Evolutionary conservation across 2,797 vertebrate species (phyloP), one percentile per base, ranked within the genome.

Genomic region (Squalus acanthias): DNA sequence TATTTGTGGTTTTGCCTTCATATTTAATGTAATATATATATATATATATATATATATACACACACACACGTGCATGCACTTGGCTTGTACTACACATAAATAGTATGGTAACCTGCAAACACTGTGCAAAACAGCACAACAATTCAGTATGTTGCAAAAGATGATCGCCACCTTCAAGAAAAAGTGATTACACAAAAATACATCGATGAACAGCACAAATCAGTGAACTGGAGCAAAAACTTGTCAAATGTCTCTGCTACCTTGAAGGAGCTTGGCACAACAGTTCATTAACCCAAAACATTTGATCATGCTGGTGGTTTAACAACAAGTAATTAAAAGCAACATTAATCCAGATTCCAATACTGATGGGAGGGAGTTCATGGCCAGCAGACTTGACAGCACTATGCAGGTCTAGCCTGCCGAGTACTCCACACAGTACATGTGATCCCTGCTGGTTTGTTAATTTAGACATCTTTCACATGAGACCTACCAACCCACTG

Each of bases 391-490:
- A 88, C 13, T 57, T 88, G 20, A 88, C 85, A 88, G 22, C 13
- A 53, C 46, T 17, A 88, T 7, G 26, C 85, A 88, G 46, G 46
- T 53, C 46, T 46, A 88, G 87, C 63, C 29, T 67, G 91, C 33
- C 29, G 13, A 17, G 4, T n/a, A 39, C 15, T 65, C 13, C 33
- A 53, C 39, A 50, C 50, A 39, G 29, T 39, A 26, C 24, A 10
- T 39, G 5, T 67, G 33, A 67, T 15, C 91, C 39, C 60, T 33
- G 33, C 60, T 93, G 29, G 17, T 65, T 93, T 93, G 29, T 67
- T 93, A 67, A 65, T 93, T 93, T 93, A 93, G 29, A 7, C 60
- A 39, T 65, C 29, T n/a, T 93, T 93, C 63, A 93, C 57, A n/a
- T 93, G 29, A 7, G 39, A 93, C 33, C 91, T 93, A 65, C 50